Conservation (phyloP, 2,797 vertebrate species). For the Darevskia nairensis region DNA sequence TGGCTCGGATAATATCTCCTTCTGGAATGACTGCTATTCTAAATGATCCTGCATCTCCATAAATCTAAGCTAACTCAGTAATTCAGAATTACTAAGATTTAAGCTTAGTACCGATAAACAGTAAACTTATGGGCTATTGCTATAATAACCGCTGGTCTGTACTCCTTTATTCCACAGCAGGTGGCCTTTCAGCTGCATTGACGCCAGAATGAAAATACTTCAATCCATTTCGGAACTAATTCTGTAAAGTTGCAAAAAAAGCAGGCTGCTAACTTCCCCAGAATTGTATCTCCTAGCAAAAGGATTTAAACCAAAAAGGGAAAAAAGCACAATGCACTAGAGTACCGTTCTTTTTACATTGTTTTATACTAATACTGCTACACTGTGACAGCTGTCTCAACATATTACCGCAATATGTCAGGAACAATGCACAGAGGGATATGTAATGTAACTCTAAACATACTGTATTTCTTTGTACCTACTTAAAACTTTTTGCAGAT, state of each 20-base stretch:
- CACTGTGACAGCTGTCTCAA: conserved; percentile 73
- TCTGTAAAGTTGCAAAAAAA: conserved; percentile 71
- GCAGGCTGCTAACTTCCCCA: conserved; percentile 65
- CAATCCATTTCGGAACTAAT: conserved; percentile 76
- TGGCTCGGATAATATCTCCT: conserved; percentile 82
- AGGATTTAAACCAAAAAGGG: conserved; percentile 37
- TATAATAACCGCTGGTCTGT: conserved; percentile 77
- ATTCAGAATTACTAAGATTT: conserved; percentile 84
- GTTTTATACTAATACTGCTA: conserved; percentile 70
- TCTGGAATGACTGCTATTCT: conserved; percentile 79
- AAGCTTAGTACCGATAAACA: conserved; percentile 82
- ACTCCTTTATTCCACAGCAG: conserved; percentile 78
- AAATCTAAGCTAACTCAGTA: conserved; percentile 85
- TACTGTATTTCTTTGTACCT: conserved; percentile 48
- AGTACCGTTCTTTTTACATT: conserved; percentile 72
- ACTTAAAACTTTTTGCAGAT: conserved; percentile 24
- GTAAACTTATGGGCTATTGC: conserved; percentile 83
- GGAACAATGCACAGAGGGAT: conserved; percentile 58
- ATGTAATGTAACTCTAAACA: conserved; percentile 55
- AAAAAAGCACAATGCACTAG: conserved; percentile 35
- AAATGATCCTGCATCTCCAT: conserved; percentile 79
- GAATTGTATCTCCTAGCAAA: conserved; percentile 67
- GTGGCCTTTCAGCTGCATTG: conserved; percentile 75
- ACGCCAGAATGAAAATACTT: conserved; percentile 69
- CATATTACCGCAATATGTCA: conserved; percentile 70